Evolutionary conservation across 2,888 invertebrate species (phyloP), one percentile per base, ranked within the genome.

Genomic region (Cheilosia vernalis): DNA sequence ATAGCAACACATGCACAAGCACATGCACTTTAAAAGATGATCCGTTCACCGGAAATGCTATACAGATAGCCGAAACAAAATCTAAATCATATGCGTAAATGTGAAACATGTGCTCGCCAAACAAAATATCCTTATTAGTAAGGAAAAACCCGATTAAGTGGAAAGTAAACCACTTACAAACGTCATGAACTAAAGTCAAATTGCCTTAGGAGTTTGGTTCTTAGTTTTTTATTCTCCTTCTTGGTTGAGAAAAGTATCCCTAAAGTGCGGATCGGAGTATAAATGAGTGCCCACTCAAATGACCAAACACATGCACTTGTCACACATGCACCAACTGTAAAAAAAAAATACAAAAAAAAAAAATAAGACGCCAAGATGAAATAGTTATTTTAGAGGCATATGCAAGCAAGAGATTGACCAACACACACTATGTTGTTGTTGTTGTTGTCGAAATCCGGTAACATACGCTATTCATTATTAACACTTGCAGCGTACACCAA

Each of bases 381-480:
- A 37, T 37, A 37, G 10, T 13, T 37, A 37, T 37, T 37, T 37
- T 37, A 13, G 13, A 37, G 13, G 13, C 37, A 60, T 24, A 70
- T 49, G 24, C 37, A n/a, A 19, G 37, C 37, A 15, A 6, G 40
- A 27, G 53, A 42, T 27, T 42, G 40, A 42, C 66, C 27, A 53
- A 15, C 17, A 9, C 55, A 21, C 15, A 9, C 9, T 21, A 1
- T 27, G 15, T 55, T n/a, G 27, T 27, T 61, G n/a, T 40, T 42
- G 2, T 37, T 37, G 37, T 37, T 27, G 4, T 42, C 2, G 21
- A 21, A 27, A 2, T 15, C 40, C 44, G 10, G 17, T 17, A 51
- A 42, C 63, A 64, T 64, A 64, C 47, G 63, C 55, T 73, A 64
- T 64, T 55, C 44, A 64, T 73, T 55, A 73, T 42, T 63, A 64